Percentiles rank a stretch among this genome's conserved stretches.
These are phyloP conservation scores for Oreochromis spilurus DNA, from an alignment of 2,113 vertebrate species.

Conservation along the genomic window DNA sequence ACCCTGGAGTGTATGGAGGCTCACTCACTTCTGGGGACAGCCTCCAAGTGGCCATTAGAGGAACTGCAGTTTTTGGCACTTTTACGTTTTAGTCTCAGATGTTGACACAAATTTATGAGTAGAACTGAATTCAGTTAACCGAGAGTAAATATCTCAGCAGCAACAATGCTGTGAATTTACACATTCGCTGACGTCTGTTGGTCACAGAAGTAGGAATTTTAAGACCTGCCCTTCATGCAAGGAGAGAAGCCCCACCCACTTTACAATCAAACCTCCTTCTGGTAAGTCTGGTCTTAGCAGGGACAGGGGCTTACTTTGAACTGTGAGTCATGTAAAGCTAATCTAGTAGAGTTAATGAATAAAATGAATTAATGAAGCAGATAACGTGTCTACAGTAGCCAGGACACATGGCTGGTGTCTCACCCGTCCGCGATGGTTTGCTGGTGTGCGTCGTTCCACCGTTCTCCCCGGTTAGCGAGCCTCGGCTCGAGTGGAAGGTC, in stretches of 20 bases:
- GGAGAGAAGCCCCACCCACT: not conserved
- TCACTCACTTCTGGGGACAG: rapidly evolving
- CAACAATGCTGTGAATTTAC: not conserved
- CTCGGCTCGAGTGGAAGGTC: slow-evolving; percentile 91
- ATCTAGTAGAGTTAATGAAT: not conserved
- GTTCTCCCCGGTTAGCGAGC: slow-evolving; percentile 90
- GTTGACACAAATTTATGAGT: not conserved
- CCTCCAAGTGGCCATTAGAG: not conserved
- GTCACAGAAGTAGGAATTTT: not conserved
- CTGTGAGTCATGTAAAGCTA: not conserved
- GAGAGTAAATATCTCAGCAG: not conserved
- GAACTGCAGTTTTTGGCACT: not conserved
- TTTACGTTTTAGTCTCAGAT: not conserved
- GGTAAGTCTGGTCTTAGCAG: not conserved
- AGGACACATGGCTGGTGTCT: not conserved
- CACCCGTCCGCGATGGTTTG: slow-evolving; percentile 83
- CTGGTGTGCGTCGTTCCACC: slow-evolving; percentile 80
- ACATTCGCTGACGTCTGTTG: not conserved
- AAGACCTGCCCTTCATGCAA: not conserved
- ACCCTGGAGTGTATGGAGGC: not conserved
- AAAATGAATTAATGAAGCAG: not conserved
- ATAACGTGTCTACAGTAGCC: not conserved
- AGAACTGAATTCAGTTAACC: not conserved
- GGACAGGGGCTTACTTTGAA: not conserved
- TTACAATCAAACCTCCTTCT: not conserved